Conservation (phyloP, 2,888 invertebrate species). For the Eucera pruinosa region DNA sequence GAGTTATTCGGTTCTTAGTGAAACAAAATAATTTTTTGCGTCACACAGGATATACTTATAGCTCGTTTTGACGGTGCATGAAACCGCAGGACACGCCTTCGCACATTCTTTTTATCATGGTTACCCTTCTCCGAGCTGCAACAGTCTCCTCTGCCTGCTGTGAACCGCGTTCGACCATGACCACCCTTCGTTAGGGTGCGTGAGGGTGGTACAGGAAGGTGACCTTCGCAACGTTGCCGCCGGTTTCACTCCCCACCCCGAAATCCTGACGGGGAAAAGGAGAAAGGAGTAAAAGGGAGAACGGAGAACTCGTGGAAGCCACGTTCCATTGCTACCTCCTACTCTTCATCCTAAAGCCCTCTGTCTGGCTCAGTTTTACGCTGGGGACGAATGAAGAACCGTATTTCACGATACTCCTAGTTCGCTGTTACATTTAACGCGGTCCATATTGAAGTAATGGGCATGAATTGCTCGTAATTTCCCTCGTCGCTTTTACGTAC, state of each 20-base stretch:
- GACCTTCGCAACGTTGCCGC: slow-evolving; percentile 71
- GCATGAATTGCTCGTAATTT: slow-evolving; percentile 23
- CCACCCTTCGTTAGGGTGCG: slow-evolving; percentile 66
- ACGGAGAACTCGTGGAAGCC: slow-evolving; percentile 35
- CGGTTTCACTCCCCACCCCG: slow-evolving; percentile 34
- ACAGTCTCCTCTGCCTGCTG: slow-evolving; percentile 39
- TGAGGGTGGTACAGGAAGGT: slow-evolving; percentile 74
- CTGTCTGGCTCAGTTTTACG: slow-evolving; percentile 39
- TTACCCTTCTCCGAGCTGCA: slow-evolving; percentile 2
- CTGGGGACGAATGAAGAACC: slow-evolving; percentile 14
- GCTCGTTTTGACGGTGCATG: neutral
- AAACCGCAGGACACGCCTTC: slow-evolving; percentile 43
- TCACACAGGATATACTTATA: neutral
- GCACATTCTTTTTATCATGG: slow-evolving; percentile 25
- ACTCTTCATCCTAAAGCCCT: neutral
- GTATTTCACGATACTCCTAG: slow-evolving; percentile 9
- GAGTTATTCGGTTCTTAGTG: neutral
- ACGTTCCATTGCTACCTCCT: slow-evolving; percentile 33
- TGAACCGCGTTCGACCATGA: slow-evolving; percentile 64
- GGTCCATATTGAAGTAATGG: slow-evolving; percentile 5
- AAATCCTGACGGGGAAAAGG: slow-evolving; percentile 35
- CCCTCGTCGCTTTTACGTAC: slow-evolving; percentile 24
- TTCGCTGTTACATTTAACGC: slow-evolving; percentile 34
- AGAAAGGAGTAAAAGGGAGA: slow-evolving; percentile 32
- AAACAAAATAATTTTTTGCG: neutral